Percentiles rank a stretch among this genome's conserved stretches.
Conservation (phyloP, 1,140 invertebrate species). For the Vanessa atalanta region DNA sequence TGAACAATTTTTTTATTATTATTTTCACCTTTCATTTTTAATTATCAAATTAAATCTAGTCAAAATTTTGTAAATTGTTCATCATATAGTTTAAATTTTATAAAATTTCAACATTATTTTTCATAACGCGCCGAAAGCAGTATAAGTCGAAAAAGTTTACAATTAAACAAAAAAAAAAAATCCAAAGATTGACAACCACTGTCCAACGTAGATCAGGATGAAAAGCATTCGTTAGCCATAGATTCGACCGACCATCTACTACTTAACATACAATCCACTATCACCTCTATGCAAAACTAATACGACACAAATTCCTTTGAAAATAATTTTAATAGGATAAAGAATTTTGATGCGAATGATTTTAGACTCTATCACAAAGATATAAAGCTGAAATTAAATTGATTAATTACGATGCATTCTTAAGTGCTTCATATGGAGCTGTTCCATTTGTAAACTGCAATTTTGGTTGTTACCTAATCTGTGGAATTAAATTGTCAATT, state of each 20-base stretch:
- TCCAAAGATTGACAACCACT: constrained; percentile 34
- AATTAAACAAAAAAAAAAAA: background rate
- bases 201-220: constrained; percentile 40
- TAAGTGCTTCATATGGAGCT: background rate
- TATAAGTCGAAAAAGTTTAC: too few relatives aligned
- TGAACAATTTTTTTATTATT: too few relatives aligned
- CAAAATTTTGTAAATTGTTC: too few relatives aligned
- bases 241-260: constrained; percentile 35
- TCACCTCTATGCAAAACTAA: background rate
- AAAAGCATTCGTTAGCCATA: constrained; percentile 45
- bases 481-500: background rate
- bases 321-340: constrained; percentile 15
- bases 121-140: background rate
- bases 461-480: background rate
- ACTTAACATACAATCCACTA: background rate
- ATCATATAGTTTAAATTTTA: too few relatives aligned
- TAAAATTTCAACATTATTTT: background rate
- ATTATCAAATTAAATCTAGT: too few relatives aligned
- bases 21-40: too few relatives aligned
- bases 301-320: constrained; percentile 17
- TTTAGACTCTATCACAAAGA: background rate
- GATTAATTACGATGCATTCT: background rate
- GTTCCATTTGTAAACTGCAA: background rate
- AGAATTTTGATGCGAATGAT: background rate
- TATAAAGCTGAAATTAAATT: background rate